phyloP scores from a whole-genome alignment of 1,140 invertebrate genomes.

The Sinella curviseta region DNA sequence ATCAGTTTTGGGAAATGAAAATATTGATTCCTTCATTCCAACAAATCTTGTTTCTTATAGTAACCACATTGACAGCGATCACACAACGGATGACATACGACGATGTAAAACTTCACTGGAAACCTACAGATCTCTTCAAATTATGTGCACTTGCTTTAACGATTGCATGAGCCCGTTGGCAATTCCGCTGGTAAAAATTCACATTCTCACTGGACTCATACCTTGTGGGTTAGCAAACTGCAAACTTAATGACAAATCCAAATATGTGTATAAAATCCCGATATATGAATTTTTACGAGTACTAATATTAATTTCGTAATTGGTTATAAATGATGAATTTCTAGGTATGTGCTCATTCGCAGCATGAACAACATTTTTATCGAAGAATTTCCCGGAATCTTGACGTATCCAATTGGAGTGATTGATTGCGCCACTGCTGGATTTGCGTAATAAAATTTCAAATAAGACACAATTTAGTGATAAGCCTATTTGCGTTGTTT shows the following conservation, averaged over 20 bases:
- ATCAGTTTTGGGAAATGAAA: neutral
- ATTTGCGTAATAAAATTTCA: too few relatives aligned
- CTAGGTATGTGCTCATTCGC: constrained; percentile 29
- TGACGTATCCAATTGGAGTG: constrained; percentile 29
- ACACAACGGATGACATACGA: constrained; percentile 18
- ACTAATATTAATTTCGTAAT: too few relatives aligned
- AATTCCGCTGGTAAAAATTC: constrained; percentile 29
- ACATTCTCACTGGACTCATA: constrained; percentile 20
- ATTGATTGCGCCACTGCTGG: constrained; percentile 25
- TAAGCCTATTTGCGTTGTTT: too few relatives aligned
- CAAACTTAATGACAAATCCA: too few relatives aligned
- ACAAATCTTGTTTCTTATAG: neutral
- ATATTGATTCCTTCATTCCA: neutral
- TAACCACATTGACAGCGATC: constrained; percentile 11
- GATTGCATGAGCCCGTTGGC: constrained; percentile 37
- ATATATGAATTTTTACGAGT: too few relatives aligned
- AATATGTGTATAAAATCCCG: too few relatives aligned
- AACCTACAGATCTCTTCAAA: constrained; percentile 22
- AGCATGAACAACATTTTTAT: constrained; percentile 27
- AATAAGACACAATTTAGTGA: too few relatives aligned
- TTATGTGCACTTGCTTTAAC: constrained; percentile 29
- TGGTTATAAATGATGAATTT: too few relatives aligned
- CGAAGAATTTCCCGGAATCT: constrained; percentile 29
- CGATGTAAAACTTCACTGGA: neutral
- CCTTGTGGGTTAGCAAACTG: constrained; percentile 36